Percentiles rank a stretch among this genome's conserved stretches.
Evolutionary conservation across 2,797 vertebrate genomes (phyloP).

Genomic region (Cyclopterus lumpus): DNA sequence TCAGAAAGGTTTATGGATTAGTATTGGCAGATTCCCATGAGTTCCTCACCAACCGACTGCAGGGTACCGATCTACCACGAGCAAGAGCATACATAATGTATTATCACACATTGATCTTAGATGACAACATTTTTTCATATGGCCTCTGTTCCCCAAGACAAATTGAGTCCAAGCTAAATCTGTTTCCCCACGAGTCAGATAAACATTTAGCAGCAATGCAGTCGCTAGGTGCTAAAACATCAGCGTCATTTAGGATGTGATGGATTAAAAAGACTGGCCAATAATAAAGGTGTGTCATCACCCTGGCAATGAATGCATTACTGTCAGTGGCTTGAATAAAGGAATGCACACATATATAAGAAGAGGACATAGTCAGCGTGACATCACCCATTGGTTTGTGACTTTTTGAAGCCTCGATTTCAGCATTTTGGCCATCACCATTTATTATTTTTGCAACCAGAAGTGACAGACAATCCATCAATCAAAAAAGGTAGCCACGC

Average conservation of each 20-base stretch:
- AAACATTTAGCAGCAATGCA: constrained; percentile 34
- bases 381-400: neutral
- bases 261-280: constrained; percentile 58
- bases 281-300: constrained; percentile 52
- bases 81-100: constrained; percentile 65
- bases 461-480: neutral
- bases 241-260: constrained; percentile 49
- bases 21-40: constrained; percentile 62
- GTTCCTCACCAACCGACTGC: constrained; percentile 46
- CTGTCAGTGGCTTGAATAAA: constrained; percentile 45
- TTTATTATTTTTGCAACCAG: neutral
- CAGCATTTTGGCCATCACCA: neutral
- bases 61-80: constrained; percentile 37
- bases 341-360: constrained; percentile 16
- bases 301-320: constrained; percentile 57
- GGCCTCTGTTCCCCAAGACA: constrained; percentile 13
- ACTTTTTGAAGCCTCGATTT: neutral
- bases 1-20: constrained; percentile 65
- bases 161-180: constrained; percentile 31
- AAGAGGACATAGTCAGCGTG: neutral
- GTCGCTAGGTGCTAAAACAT: constrained; percentile 41
- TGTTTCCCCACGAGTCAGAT: constrained; percentile 17
- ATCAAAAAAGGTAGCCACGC: neutral
- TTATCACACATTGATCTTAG: constrained; percentile 65
- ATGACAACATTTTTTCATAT: constrained; percentile 57